Conservation (phyloP, 2,797 vertebrate species). For the Falco naumanni region DNA sequence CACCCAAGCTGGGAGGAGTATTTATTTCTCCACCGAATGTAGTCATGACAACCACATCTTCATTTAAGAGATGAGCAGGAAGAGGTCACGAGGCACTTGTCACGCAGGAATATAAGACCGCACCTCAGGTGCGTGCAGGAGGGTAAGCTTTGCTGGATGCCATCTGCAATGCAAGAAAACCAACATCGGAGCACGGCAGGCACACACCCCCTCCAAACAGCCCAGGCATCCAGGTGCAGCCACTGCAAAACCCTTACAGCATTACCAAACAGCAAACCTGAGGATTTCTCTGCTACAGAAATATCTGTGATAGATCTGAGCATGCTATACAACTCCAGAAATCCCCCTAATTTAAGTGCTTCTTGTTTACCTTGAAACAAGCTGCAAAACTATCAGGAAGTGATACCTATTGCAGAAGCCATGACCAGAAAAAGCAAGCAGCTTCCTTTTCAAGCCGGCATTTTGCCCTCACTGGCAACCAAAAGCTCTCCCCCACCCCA, state of each 20-base stretch:
- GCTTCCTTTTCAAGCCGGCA: not conserved
- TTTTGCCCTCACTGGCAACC: not conserved
- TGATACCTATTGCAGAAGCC: not conserved
- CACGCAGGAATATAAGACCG: not conserved
- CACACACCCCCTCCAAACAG: not conserved
- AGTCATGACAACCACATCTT: slow-evolving; percentile 61
- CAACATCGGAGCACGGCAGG: not conserved
- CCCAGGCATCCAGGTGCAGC: not conserved
- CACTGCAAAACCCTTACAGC: not conserved
- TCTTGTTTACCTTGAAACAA: not conserved
- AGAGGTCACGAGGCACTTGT: slow-evolving; percentile 5
- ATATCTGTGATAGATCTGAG: not conserved
- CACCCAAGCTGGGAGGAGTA: not conserved
- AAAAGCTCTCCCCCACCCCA: not conserved
- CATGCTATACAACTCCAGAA: accelerated
- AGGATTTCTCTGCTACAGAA: not conserved
- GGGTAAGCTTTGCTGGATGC: not conserved
- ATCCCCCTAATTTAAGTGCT: not conserved
- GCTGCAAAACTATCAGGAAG: not conserved
- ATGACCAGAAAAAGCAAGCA: not conserved
- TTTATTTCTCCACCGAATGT: not conserved
- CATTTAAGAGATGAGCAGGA: not conserved
- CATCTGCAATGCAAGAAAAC: not conserved
- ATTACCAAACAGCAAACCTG: not conserved
- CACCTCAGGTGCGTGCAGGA: not conserved